Percentiles rank a stretch among this genome's conserved stretches.
Evolutionary conservation across 2,888 invertebrate genomes (phyloP).

Genomic region (Cryptosula pallasiana): DNA sequence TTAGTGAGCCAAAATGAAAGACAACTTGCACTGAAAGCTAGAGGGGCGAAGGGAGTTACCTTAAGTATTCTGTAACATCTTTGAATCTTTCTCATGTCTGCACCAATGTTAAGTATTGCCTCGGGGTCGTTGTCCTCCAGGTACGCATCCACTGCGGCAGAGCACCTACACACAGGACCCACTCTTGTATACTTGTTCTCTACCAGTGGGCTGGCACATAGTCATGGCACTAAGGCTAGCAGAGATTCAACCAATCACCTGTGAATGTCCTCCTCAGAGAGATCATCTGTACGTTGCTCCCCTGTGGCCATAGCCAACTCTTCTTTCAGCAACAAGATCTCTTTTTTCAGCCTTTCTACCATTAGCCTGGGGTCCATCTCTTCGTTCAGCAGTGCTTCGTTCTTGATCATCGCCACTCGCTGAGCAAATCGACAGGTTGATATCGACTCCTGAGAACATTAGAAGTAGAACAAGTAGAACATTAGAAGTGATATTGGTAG

Average conservation of each 20-base stretch:
- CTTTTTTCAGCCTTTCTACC: slow-evolving; percentile 47
- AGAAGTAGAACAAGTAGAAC: too few species aligned
- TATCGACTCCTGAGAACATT: slow-evolving; percentile 52
- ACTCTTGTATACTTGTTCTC: too few species aligned
- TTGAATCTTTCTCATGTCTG: slow-evolving; percentile 51
- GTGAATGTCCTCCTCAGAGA: slow-evolving; percentile 44
- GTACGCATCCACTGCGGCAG: slow-evolving; percentile 40
- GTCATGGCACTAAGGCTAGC: too few species aligned
- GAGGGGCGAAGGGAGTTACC: slow-evolving; percentile 31
- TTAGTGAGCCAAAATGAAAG: background rate
- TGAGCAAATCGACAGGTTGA: slow-evolving; percentile 55
- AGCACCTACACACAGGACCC: slow-evolving; percentile 36
- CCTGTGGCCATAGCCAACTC: slow-evolving; percentile 49
- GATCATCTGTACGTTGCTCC: slow-evolving; percentile 45
- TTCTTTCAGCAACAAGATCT: slow-evolving; percentile 47
- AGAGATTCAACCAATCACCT: slow-evolving; percentile 33
- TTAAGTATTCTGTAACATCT: slow-evolving; percentile 45
- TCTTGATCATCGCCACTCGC: slow-evolving; percentile 54
- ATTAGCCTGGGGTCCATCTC: slow-evolving; percentile 52
- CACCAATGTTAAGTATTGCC: slow-evolving; percentile 40
- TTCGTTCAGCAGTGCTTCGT: slow-evolving; percentile 53
- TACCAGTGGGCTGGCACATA: too few species aligned
- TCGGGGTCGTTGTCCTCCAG: slow-evolving; percentile 46
- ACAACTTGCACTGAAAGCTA: background rate
- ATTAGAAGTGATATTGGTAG: too few species aligned